A percentile compares a stretch with the other conserved stretches of the same genome.
Evolutionary conservation across 1,140 invertebrate species (phyloP).

Genomic region (Lordiphosa clarofinis): DNA sequence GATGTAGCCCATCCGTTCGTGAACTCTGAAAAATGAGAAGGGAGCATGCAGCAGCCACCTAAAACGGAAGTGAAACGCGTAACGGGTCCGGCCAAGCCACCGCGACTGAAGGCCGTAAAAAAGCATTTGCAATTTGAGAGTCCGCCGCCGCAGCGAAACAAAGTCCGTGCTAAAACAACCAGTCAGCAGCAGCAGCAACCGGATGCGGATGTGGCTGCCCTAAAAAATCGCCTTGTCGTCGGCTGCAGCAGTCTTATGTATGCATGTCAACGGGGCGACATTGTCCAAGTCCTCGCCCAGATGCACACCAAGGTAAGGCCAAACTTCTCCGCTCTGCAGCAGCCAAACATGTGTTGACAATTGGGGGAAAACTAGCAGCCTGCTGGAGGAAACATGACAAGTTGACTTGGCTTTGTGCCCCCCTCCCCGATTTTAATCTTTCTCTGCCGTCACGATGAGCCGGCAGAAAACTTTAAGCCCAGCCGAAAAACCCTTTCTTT

Average conservation of each 20-base stretch:
- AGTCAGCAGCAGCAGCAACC: constrained; percentile 13
- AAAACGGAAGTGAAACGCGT: constrained; percentile 39
- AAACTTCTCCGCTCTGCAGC: constrained; percentile 7
- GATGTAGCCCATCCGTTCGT: background rate
- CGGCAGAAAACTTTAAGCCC: constrained; percentile 59
- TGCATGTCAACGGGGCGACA: constrained; percentile 90
- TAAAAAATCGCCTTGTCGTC: constrained; percentile 80
- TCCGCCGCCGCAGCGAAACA: constrained; percentile 49
- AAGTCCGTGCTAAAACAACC: constrained; percentile 3
- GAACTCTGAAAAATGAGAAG: constrained; percentile 16
- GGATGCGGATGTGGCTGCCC: constrained; percentile 34
- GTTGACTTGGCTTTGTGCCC: background rate
- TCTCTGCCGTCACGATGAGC: constrained; percentile 69
- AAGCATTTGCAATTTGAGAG: constrained; percentile 74
- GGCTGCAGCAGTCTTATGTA: constrained; percentile 91
- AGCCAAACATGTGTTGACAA: constrained; percentile 31
- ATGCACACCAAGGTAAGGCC: constrained; percentile 79
- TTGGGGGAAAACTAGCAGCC: background rate
- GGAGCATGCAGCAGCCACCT: constrained; percentile 50
- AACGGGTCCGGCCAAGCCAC: constrained; percentile 56
- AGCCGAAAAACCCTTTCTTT: constrained; percentile 41
- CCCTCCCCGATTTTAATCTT: constrained; percentile 66
- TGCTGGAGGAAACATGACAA: constrained; percentile 34
- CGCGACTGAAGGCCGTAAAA: constrained; percentile 59
- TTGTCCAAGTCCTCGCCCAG: constrained; percentile 81